phyloP scores from a whole-genome alignment of 1,140 invertebrate species.

The Lysiphlebus fabarum region DNA sequence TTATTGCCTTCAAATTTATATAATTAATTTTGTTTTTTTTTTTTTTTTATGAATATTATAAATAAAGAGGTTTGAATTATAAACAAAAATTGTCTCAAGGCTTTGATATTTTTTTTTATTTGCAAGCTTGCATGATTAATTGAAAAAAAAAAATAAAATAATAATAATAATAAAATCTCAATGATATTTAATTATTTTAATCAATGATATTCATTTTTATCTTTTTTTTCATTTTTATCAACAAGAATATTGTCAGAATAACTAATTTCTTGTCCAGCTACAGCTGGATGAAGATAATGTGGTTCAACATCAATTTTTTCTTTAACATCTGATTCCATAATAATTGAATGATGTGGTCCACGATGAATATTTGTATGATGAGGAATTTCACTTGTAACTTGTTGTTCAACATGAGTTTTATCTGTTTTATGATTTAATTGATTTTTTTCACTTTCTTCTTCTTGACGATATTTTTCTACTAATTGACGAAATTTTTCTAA shows the following conservation, averaged over 20 bases:
- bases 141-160: too few relatives aligned
- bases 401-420: constrained; percentile 28
- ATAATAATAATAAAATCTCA: too few relatives aligned
- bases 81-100: too few relatives aligned
- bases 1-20: too few relatives aligned
- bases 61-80: too few relatives aligned
- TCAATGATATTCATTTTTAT: constrained; percentile 14
- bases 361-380: constrained; percentile 37
- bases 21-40: too few relatives aligned
- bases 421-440: constrained; percentile 34
- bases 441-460: constrained; percentile 31
- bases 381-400: constrained; percentile 36
- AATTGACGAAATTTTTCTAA: constrained; percentile 44
- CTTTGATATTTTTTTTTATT: too few relatives aligned
- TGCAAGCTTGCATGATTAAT: too few relatives aligned
- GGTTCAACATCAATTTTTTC: constrained; percentile 56
- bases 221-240: constrained; percentile 50
- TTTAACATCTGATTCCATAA: constrained; percentile 48
- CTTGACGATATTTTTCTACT: constrained; percentile 39
- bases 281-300: constrained; percentile 55
- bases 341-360: constrained; percentile 50
- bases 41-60: too few relatives aligned
- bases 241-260: constrained; percentile 52
- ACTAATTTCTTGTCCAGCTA: constrained; percentile 56
- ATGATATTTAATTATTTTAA: too few relatives aligned